phyloP scores from a whole-genome alignment of 2,113 vertebrate genomes.

The Geothlypis trichas region DNA sequence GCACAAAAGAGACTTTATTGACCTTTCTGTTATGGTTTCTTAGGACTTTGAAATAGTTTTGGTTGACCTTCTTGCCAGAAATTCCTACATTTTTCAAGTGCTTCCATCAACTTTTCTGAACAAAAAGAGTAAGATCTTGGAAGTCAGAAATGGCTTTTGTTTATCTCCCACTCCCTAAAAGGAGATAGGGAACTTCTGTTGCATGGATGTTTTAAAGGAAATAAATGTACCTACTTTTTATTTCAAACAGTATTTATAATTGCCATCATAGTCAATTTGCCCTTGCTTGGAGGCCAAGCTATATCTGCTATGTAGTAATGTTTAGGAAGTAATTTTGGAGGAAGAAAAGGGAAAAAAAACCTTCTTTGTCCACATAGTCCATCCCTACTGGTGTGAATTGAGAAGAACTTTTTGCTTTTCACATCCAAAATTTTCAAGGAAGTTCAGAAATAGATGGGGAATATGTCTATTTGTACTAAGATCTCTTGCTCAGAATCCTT shows the following conservation, averaged over 20 bases:
- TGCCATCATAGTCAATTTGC: neutral
- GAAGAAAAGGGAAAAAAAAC: neutral
- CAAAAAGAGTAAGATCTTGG: neutral
- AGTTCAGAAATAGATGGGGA: neutral
- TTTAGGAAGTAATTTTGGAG: neutral
- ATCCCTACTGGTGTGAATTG: neutral
- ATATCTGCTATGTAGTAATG: neutral
- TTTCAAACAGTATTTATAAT: neutral
- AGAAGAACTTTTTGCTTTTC: neutral
- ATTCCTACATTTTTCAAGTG: neutral
- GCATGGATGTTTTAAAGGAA: neutral
- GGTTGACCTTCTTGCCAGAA: neutral
- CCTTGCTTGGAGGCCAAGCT: neutral
- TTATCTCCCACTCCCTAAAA: neutral
- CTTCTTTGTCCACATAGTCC: neutral
- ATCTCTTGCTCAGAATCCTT: neutral
- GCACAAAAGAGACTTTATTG: neutral
- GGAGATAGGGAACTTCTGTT: neutral
- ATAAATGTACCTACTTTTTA: neutral
- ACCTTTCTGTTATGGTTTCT: neutral
- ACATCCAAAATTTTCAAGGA: neutral
- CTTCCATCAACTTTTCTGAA: neutral
- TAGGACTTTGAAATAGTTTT: neutral
- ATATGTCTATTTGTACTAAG: neutral
- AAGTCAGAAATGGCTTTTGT: neutral